Evolutionary conservation across 2,797 vertebrate species (phyloP), one percentile per base, ranked within the genome.

Genomic region (Silurus lanzhouensis): DNA sequence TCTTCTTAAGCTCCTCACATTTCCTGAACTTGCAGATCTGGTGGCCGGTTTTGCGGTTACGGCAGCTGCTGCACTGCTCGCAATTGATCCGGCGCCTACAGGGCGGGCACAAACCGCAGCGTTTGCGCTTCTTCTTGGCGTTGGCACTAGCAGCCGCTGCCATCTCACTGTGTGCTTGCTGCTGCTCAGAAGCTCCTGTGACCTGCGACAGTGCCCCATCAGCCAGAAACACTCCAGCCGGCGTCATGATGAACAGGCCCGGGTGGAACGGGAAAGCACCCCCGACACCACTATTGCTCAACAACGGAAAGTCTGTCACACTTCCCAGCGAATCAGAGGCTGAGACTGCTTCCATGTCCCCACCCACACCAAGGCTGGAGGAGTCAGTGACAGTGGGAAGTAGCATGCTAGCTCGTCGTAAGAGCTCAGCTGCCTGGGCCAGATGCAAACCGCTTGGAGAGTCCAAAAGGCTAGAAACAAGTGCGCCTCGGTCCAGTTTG

Each of bases 11-110:
- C 96, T 99, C 97, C 95, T 99, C 98, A 88, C 98, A 99, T 96
- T 99, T 99, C 95, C 98, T 97, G 96, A 99, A 98, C 97, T 99
- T 99, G 96, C 98, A 99, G 96, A 99, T 99, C 97, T 99, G 98
- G 94, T 99, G 98, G 95, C 98, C 98, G 91, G 97, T 97, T 96
- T 98, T 98, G 94, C 98, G 97, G 93, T 99, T 99, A 95, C 97
- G 97, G 95, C 98, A 99, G 96, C 97, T 99, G 96, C 97, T 99
- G 95, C 98, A 99, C 95, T 99, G 97, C 96, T 99, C 98, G 91
- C 98, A 99, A 96, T 99, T 99, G 93, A 97, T 97, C 94, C 97
- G 96, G 93, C 98, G 95, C 90, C 97, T 96, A 92, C 98, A 99
- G 75, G 97, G 98, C 82, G 97, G 97, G 88, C 97, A 99, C 95